Evolutionary conservation across 2,113 vertebrate genomes (phyloP), one percentile per base, ranked within the genome.

Genomic region (Aplodontia rufa): DNA sequence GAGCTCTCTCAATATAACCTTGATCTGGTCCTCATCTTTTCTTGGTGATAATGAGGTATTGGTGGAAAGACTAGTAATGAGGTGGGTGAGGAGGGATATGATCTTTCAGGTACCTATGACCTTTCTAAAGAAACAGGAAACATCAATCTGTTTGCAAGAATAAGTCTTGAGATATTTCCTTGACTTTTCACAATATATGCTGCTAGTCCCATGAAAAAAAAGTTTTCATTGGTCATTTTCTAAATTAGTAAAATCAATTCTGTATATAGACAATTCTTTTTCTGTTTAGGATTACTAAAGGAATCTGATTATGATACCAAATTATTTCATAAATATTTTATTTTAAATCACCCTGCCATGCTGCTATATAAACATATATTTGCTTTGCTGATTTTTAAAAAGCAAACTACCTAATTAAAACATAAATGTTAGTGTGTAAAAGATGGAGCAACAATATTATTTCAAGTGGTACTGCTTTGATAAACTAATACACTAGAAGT

Each of bases 291-390:
- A 26, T 96, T 94, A 95, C 91, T 84, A 97, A 97, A 72, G 62
- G 16, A 58, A 96, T 96, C 37, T 95, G 87, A 96, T 96, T 69
- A 84, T 93, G 95, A 96, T 96, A 72, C 30, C 1, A 96, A 60
- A 86, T 79, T 88, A 75, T 95, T 97, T 93, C 94, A 51, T 87
- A 97, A 92, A 97, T 93, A 75, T 17, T 87, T 47, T 92, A 83
- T 95, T 97, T 98, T 95, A 82, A 72, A 94, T 95, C 0, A 37
- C 74, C 75, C n/a, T 74, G 8, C 53, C 88, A 85, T 96, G 62
- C 16, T 87, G 24, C 81, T 95, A 3, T 96, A 91, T 79, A 96
- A 96, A 62, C 55, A 90, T 64, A 90, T 64, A 6, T 81, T 96
- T 94, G 24, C 55, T 71, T 88, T 96, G 72, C 8, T 91, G n/a